Evolutionary conservation across 1,140 invertebrate species (phyloP).

Genomic region (Episyrphus balteatus): DNA sequence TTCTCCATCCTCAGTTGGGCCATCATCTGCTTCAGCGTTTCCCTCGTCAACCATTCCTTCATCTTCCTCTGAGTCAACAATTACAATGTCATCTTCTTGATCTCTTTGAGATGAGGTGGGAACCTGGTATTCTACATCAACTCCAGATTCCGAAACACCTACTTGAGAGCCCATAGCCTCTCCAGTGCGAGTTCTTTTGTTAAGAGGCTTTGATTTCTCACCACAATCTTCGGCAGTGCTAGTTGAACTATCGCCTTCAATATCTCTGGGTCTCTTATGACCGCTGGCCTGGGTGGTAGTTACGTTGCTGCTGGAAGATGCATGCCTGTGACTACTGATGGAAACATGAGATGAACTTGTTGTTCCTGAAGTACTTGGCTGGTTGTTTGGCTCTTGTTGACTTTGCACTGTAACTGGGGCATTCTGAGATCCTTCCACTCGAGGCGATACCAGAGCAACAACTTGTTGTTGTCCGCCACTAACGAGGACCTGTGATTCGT

Average conservation of each 20-base stretch:
- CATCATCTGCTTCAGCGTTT: constrained; percentile 26
- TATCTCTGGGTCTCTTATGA: constrained; percentile 45
- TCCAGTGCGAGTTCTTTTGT: constrained; percentile 30
- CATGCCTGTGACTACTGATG: constrained; percentile 43
- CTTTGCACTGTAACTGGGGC: constrained; percentile 24
- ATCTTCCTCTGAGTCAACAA: constrained; percentile 51
- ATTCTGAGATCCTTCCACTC: constrained; percentile 46
- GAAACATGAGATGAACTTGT: constrained; percentile 24
- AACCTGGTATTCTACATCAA: constrained; percentile 63
- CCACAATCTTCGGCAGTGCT: constrained; percentile 40
- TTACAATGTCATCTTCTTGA: constrained; percentile 68
- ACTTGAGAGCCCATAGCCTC: constrained; percentile 20
- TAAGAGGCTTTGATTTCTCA: constrained; percentile 34
- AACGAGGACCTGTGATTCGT: constrained; percentile 30
- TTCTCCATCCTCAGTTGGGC: constrained; percentile 40
- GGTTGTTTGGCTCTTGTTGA: constrained; percentile 38
- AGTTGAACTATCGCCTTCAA: constrained; percentile 44
- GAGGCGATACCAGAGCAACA: constrained; percentile 59
- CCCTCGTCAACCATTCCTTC: constrained; percentile 45
- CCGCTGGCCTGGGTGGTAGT: constrained; percentile 48
- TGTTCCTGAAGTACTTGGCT: constrained; percentile 32
- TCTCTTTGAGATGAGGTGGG: constrained; percentile 72
- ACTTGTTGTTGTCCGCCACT: constrained; percentile 47
- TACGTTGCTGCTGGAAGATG: constrained; percentile 46
- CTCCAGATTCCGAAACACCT: constrained; percentile 41